A percentile compares a stretch with the other conserved stretches of the same genome.
These are phyloP conservation scores for Ptilorrhoa leucosticta DNA, from an alignment of 2,113 vertebrate species.

Conservation along the genomic window DNA sequence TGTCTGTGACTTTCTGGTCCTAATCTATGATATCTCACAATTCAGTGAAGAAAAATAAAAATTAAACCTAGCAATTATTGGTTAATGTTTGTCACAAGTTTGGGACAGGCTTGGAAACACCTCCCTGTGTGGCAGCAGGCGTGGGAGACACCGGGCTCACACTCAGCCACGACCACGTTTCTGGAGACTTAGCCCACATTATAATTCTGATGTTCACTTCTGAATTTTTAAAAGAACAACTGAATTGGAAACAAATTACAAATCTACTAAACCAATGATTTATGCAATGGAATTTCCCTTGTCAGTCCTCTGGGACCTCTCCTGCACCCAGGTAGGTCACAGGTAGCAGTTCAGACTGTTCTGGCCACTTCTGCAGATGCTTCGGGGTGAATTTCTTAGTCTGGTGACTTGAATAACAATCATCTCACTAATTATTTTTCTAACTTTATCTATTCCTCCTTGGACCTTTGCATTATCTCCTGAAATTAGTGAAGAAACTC, in stretches of 20 bases:
- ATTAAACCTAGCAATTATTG: background rate
- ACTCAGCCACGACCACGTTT: fast-evolving
- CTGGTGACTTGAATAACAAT: background rate
- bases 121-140: background rate
- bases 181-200: background rate
- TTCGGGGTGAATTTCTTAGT: background rate
- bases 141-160: no score
- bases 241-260: background rate
- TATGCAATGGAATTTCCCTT: background rate
- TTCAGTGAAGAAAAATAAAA: background rate
- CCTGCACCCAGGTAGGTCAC: background rate
- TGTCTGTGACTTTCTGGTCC: fast-evolving
- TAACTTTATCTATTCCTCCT: background rate
- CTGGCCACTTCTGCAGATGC: background rate
- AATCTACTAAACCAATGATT: background rate
- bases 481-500: background rate
- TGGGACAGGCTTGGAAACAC: background rate
- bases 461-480: background rate
- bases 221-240: background rate
- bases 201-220: fast-evolving
- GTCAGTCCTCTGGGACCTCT: background rate
- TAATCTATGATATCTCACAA: background rate
- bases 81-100: background rate
- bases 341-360: background rate
- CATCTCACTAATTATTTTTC: background rate